phyloP scores from a whole-genome alignment of 2,113 vertebrate genomes.

The Xiphias gladius region DNA sequence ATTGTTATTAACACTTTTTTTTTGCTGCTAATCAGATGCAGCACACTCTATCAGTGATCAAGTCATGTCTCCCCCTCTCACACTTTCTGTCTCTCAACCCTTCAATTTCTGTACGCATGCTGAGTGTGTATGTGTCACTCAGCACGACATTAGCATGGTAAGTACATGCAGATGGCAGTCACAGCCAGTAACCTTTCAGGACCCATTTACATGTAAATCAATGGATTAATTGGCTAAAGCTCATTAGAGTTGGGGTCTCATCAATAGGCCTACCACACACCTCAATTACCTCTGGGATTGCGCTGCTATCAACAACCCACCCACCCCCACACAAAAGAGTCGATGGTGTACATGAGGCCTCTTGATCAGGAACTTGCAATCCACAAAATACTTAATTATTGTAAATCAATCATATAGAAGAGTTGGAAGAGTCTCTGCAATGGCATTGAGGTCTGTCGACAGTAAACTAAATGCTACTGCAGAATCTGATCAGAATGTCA shows the following conservation, averaged over 20 bases:
- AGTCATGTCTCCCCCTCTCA: slow-evolving; percentile 16
- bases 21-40: slow-evolving; percentile 74
- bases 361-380: neutral
- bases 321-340: neutral
- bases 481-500: slow-evolving; percentile 3
- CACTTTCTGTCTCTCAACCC: slow-evolving; percentile 30
- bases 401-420: neutral
- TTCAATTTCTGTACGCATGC: slow-evolving; percentile 44
- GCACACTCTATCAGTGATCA: slow-evolving; percentile 60
- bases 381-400: neutral
- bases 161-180: slow-evolving; percentile 84
- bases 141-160: slow-evolving; percentile 82
- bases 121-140: slow-evolving; percentile 62
- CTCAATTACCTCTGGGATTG: slow-evolving; percentile 59
- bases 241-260: slow-evolving; percentile 78
- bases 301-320: slow-evolving; percentile 36
- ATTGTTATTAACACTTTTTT: slow-evolving; percentile 76
- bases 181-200: slow-evolving; percentile 80
- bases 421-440: no score
- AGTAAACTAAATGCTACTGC: neutral
- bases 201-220: slow-evolving; percentile 86
- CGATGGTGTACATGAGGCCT: neutral
- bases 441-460: no score
- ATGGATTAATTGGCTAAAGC: slow-evolving; percentile 83
- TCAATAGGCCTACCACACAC: slow-evolving; percentile 70